These are phyloP conservation scores for Sebastes flavidus DNA, from an alignment of 2,797 vertebrate genomes.

Conservation along the genomic window DNA sequence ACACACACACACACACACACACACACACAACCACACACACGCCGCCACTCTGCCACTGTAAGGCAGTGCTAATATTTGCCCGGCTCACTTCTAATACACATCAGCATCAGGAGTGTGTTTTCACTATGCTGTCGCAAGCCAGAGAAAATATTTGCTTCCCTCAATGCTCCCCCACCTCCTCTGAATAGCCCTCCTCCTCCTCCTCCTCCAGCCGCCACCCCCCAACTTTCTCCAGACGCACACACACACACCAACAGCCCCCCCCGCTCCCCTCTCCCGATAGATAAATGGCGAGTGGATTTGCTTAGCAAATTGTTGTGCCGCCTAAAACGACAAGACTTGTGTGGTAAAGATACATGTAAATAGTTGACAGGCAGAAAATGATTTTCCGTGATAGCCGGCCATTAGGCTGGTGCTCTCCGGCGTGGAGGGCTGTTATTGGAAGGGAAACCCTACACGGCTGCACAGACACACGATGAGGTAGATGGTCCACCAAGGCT, in stretches of 20 bases:
- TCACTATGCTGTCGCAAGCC: slow-evolving; percentile 72
- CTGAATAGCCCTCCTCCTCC: slow-evolving; percentile 37
- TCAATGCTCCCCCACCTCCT: slow-evolving; percentile 40
- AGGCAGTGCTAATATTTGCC: slow-evolving; percentile 80
- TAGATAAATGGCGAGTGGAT: slow-evolving; percentile 78
- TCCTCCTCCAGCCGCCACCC: slow-evolving; percentile 6
- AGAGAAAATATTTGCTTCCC: slow-evolving; percentile 82
- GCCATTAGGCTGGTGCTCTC: slow-evolving; percentile 67
- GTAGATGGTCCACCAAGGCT: slow-evolving; percentile 56
- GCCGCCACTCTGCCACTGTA: slow-evolving; percentile 71
- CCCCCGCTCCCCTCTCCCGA: slow-evolving; percentile 42
- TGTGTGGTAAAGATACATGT: slow-evolving; percentile 79
- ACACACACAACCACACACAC: slow-evolving; percentile 12
- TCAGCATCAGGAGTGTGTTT: slow-evolving; percentile 79
- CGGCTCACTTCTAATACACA: slow-evolving; percentile 81
- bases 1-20: too few species aligned
- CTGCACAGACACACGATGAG: slow-evolving; percentile 51
- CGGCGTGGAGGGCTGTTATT: slow-evolving; percentile 66
- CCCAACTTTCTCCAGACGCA: slow-evolving; percentile 48
- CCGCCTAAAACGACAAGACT: slow-evolving; percentile 73
- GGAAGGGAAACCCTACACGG: slow-evolving; percentile 71
- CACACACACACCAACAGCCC: slow-evolving; percentile 42
- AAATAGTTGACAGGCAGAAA: slow-evolving; percentile 75
- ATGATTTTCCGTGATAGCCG: slow-evolving; percentile 72
- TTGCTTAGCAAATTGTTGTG: slow-evolving; percentile 82